Evolutionary conservation across 2,797 vertebrate species (phyloP).

Genomic region (Anabas testudineus): DNA sequence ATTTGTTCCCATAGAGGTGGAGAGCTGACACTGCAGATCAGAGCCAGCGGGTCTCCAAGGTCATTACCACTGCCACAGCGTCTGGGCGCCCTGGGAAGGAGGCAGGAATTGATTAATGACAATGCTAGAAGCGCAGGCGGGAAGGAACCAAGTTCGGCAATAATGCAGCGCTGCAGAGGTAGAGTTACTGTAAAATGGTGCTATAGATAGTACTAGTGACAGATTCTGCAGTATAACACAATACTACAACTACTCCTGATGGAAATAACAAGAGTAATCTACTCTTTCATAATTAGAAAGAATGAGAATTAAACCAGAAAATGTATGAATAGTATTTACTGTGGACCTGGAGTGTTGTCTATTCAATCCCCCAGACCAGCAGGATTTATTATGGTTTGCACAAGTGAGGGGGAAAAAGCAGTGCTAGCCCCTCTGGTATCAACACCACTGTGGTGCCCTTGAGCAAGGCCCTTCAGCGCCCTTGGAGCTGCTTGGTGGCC

Average conservation of each 20-base stretch:
- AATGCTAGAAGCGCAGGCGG: conserved; percentile 49
- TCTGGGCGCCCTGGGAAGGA: conserved; percentile 69
- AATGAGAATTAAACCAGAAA: no score
- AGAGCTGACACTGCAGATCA: conserved; percentile 71
- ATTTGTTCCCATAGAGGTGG: conserved; percentile 60
- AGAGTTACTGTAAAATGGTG: conserved; percentile 36
- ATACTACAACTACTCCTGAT: not conserved
- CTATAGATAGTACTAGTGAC: conserved; percentile 40
- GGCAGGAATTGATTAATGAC: conserved; percentile 82
- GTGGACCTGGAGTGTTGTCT: no score
- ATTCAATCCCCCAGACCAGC: no score
- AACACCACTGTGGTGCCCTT: no score
- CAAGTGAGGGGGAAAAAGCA: no score
- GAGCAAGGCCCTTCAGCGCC: no score
- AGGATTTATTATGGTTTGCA: no score
- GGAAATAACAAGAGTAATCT: not conserved
- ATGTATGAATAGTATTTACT: no score
- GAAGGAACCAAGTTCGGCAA: conserved; percentile 48
- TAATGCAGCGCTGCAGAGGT: conserved; percentile 55
- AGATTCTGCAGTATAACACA: conserved; percentile 39
- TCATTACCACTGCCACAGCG: conserved; percentile 75
- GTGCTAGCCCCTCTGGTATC: no score
- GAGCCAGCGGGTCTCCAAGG: conserved; percentile 75
- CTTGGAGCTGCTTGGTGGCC: no score
- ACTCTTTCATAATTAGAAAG: not conserved